Evolutionary conservation across 2,888 invertebrate species (phyloP).

Genomic region (Dendrolimus pini): DNA sequence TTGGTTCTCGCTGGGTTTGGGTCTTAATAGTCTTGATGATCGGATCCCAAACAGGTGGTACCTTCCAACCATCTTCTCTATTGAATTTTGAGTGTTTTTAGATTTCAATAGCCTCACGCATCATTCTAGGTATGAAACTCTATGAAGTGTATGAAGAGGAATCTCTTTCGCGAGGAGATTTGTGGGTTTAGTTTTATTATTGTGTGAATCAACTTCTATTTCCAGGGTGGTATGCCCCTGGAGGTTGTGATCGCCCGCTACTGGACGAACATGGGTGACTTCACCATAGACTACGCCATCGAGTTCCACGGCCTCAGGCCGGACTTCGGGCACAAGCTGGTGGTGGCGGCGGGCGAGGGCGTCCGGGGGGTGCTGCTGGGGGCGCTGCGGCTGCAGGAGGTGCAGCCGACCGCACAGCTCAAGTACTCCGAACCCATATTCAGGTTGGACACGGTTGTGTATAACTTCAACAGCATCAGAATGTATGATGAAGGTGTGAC

Average conservation of each 20-base stretch:
- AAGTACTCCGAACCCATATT: slow-evolving; percentile 85
- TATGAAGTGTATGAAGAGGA: no score
- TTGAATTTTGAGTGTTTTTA: no score
- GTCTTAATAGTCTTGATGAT: no score
- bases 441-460: slow-evolving; percentile 58
- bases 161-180: no score
- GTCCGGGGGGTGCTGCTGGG: slow-evolving; percentile 83
- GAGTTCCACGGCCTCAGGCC: slow-evolving; percentile 89
- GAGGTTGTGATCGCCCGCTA: slow-evolving; percentile 96
- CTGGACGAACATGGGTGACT: slow-evolving; percentile 94
- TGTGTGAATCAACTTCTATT: slow-evolving; percentile 1
- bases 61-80: no score
- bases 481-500: no score
- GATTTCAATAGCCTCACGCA: no score
- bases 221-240: slow-evolving; percentile 84
- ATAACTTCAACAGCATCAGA: no score
- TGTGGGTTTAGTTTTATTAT: no score
- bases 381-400: slow-evolving; percentile 86
- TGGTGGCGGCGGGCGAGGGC: slow-evolving; percentile 87
- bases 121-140: no score
- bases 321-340: slow-evolving; percentile 76
- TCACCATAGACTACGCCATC: slow-evolving; percentile 83
- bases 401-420: slow-evolving; percentile 84
- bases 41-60: no score
- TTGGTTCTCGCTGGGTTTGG: no score